Conservation (phyloP, 2,888 invertebrate species). For the Melinopterus prodromus region DNA sequence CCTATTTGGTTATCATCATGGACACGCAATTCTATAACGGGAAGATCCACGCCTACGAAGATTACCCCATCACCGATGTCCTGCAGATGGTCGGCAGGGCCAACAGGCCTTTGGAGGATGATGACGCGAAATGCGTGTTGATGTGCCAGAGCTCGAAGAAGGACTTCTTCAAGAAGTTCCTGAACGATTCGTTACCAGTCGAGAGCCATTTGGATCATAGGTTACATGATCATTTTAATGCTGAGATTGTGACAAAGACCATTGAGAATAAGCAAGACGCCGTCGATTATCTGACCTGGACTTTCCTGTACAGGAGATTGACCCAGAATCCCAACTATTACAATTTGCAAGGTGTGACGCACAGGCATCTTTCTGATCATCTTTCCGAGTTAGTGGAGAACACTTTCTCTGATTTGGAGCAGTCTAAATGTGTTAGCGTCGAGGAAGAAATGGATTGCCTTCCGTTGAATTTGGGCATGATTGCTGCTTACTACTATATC, state of each 20-base stretch:
- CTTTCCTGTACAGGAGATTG: conserved; percentile 93
- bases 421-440: conserved; percentile 96
- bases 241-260: conserved; percentile 99
- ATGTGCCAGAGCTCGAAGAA: conserved; percentile 98
- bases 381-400: conserved; percentile 97
- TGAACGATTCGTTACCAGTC: conserved; percentile 95
- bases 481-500: conserved; percentile 99
- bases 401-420: conserved; percentile 92
- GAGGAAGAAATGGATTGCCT: conserved; percentile 98
- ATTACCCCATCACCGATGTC: conserved; percentile 97
- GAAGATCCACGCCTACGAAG: conserved; percentile 88
- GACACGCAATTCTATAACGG: conserved; percentile 95
- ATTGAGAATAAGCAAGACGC: conserved; percentile 99
- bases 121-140: conserved; percentile 93
- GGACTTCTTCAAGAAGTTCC: conserved; percentile 97
- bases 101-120: conserved; percentile 90
- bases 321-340: conserved; percentile 99
- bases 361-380: conserved; percentile 97
- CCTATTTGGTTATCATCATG: conserved; percentile 96
- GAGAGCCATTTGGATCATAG: conserved; percentile 98
- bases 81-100: conserved; percentile 98
- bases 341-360: conserved; percentile 95
- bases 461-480: conserved; percentile 98
- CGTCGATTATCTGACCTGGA: conserved; percentile 99
- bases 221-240: conserved; percentile 99